Conservation (phyloP, 2,797 vertebrate genomes). For the Hephaestus fuliginosus region DNA sequence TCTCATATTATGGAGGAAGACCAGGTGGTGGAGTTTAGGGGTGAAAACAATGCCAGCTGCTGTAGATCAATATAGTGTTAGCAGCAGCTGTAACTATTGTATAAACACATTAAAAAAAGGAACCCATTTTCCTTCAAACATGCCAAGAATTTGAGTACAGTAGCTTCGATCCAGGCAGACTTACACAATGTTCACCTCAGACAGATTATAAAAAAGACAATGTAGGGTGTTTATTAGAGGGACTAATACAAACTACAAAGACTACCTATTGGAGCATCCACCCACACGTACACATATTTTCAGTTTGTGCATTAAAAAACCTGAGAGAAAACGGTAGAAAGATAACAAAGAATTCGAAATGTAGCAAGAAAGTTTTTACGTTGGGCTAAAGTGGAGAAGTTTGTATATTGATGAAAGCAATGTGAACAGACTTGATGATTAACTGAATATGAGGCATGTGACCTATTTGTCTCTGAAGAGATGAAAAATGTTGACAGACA, state of each 20-base stretch:
- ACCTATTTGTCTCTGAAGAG: background rate
- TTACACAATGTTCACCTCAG: background rate
- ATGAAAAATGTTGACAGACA: background rate
- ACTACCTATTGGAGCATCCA: background rate
- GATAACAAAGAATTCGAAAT: no score
- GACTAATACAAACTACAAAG: background rate
- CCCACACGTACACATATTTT: background rate
- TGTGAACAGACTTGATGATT: background rate
- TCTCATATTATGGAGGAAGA: constrained; percentile 6
- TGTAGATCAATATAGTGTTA: constrained; percentile 26
- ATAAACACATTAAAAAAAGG: constrained; percentile 35
- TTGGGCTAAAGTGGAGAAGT: background rate
- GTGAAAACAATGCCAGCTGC: constrained; percentile 70
- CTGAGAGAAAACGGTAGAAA: no score
- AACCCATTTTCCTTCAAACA: constrained; percentile 6
- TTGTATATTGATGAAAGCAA: background rate
- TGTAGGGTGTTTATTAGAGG: background rate
- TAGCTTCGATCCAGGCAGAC: background rate
- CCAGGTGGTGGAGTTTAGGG: constrained; percentile 59
- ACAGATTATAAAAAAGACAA: background rate
- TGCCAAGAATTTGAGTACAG: background rate
- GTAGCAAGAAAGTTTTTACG: no score
- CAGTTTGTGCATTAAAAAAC: background rate
- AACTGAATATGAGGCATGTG: background rate
- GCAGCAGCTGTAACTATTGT: constrained; percentile 43